These are phyloP conservation scores for Orius insidiosus DNA, from an alignment of 1,140 invertebrate genomes.

Conservation along the genomic window DNA sequence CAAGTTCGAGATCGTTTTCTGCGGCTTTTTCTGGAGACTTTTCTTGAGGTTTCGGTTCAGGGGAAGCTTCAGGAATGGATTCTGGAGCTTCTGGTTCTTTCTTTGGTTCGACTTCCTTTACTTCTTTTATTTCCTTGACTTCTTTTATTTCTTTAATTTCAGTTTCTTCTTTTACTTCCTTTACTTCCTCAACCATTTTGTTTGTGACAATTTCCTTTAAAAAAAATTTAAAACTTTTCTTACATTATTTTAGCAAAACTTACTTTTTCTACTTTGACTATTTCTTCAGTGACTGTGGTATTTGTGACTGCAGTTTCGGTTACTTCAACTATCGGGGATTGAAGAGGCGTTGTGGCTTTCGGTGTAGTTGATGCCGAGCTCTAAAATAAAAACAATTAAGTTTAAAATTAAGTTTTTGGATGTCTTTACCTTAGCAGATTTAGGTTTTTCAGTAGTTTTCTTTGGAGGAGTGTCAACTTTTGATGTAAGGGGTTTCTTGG, in stretches of 20 bases:
- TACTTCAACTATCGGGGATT: constrained; percentile 34
- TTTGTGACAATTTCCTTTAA: too few relatives aligned
- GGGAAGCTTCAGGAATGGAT: constrained; percentile 19
- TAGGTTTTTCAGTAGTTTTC: constrained; percentile 28
- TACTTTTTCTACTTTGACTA: constrained; percentile 8
- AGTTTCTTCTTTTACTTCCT: constrained; percentile 20
- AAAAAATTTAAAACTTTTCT: too few relatives aligned
- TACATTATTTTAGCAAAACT: too few relatives aligned
- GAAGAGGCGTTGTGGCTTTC: constrained; percentile 29
- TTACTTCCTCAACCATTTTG: background rate
- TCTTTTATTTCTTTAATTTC: too few relatives aligned
- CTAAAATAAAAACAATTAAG: constrained; percentile 15
- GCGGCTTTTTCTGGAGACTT: constrained; percentile 24
- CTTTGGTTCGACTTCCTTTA: constrained; percentile 25
- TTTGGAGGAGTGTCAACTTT: constrained; percentile 24
- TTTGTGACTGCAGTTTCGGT: background rate
- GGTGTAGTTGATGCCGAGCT: constrained; percentile 18
- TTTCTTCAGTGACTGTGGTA: constrained; percentile 4
- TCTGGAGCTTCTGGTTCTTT: constrained; percentile 26
- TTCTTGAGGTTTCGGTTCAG: constrained; percentile 6
- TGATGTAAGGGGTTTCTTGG: constrained; percentile 29
- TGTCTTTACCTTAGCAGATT: constrained; percentile 26
- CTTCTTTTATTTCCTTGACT: too few relatives aligned
- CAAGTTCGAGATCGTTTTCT: constrained; percentile 26
- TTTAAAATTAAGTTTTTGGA: background rate